Base-by-base conservation (phyloP, 2,888 invertebrate genomes). In the Blastobasis lacticolella region DNA sequence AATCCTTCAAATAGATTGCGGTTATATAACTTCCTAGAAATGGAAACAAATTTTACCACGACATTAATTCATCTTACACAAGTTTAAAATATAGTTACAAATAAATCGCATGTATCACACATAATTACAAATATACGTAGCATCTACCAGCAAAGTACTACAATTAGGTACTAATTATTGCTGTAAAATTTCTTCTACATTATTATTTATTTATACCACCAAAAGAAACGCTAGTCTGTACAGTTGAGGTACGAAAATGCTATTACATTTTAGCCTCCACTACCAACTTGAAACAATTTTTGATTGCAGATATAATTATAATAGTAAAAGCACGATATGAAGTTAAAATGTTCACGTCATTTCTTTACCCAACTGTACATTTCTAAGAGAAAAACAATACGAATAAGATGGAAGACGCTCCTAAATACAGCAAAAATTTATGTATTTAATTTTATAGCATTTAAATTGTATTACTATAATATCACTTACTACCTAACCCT, bases 371-470 rank as follows among this genome's bases (percentile, higher is more conserved):
- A 23, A 23, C 23, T 23, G 23, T 23, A 23, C 23, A 23, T 73
- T 71, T 69, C 79, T 82, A 82, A 77, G 70, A 81, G 75, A 76
- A 81, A 83, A 83, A 75, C 71, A 75, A 82, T 79, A 79, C 59
- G 73, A 82, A 69, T 81, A 81, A 83, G 84, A 80, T 88, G 87
- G 87, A 88, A 88, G 87, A 88, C 87, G 87, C 86, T 76, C 72
- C 83, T 86, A 87, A 84, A 83, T 84, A 88, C 85, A 88, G 86
- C 87, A 85, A 81, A 80, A 78, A 78, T 78, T 74, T 83, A 81
- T 83, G 77, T 78, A 80, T 82, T 81, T 74, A 54, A 67, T 71
- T 71, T 72, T 78, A 77, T 78, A 83, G 81, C 78, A 75, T 80
- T 69, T 74, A 62, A 10, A 46, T 63, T 64, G 64, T 59, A 71